Base-by-base conservation (phyloP, 2,888 invertebrate genomes). In the Romanomermis culicivorax region DNA sequence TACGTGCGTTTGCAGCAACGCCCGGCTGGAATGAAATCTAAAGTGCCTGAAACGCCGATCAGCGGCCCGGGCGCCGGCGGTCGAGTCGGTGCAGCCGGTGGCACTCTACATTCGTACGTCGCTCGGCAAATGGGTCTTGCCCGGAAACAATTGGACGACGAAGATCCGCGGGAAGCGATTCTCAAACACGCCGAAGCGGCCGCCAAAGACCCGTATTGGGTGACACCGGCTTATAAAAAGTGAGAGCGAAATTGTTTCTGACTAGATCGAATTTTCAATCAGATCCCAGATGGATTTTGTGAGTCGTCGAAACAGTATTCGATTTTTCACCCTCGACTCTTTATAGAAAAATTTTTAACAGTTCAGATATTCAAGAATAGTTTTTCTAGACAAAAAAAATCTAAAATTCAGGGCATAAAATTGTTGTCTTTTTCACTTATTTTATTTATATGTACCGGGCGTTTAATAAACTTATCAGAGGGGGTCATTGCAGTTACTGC, bases 21-120 rank as follows among this genome's bases (percentile, higher is more conserved):
- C 7, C 47, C 47, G 47, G 36, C 36, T 11, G 17, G 23, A 11
- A n/a, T 7, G 14, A 45, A 45, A 23, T 7, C 7, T 45, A 11
- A 45, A 23, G 23, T 23, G 47, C 17, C 47, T 23, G 29, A 51
- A 25, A 25, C n/a, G 29, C 36, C 29, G 36, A 7, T 26, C 11
- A 36, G 1, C 53, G 25, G 62, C 42, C 20, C 57, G 69, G 73
- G 75, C 51, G 70, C 73, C 55, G 93, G 93, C 29, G 93, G 95
- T 0, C 57, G 60, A 17, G 20, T 56, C 2, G 56, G 56, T 2
- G 84, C 86, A 0, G 87, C 89, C 29, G 91, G 91, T 1, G 87
- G 88, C 54, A 97, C 95, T 0, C 74, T 97, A 0, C 89, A 91
- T 62, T 91, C 93, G 1, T 93, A 86, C 68, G 87, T 95, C 7